Evolutionary conservation across 2,888 invertebrate species (phyloP).

Genomic region (Formica aserva): DNA sequence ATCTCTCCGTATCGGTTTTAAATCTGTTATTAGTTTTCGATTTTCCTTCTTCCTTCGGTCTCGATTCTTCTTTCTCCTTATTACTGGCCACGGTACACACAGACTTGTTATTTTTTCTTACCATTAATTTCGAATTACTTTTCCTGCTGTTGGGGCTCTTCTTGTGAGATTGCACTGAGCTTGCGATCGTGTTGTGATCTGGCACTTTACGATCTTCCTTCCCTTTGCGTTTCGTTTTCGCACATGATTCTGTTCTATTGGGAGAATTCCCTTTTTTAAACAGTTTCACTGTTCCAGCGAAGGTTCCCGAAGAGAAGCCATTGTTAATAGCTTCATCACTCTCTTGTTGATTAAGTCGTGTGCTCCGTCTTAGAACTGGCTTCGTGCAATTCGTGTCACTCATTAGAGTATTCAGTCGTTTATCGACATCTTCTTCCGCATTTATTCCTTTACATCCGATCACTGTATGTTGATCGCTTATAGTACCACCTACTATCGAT

Average conservation of each 20-base stretch:
- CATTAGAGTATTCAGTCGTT: conserved; percentile 64
- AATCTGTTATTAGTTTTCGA: conserved; percentile 59
- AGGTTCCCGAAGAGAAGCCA: conserved; percentile 51
- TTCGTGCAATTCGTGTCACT: conserved; percentile 64
- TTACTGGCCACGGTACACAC: conserved; percentile 56
- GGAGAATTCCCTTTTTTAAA: conserved; percentile 62
- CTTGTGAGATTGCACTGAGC: conserved; percentile 61
- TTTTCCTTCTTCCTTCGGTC: conserved; percentile 60
- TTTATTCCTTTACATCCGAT: conserved; percentile 54
- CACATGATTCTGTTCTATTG: conserved; percentile 61
- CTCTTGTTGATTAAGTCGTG: conserved; percentile 81
- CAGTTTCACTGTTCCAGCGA: conserved; percentile 45
- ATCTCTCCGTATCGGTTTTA: conserved; percentile 60
- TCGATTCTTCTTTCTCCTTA: conserved; percentile 68
- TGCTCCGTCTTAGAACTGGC: conserved; percentile 81
- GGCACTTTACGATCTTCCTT: conserved; percentile 78
- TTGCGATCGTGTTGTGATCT: conserved; percentile 59
- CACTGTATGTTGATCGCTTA: conserved; percentile 68
- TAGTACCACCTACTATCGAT: conserved; percentile 78
- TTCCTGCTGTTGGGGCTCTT: conserved; percentile 71
- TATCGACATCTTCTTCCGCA: conserved; percentile 56
- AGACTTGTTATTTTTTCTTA: conserved; percentile 62
- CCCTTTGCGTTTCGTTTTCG: conserved; percentile 66
- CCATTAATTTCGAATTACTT: conserved; percentile 73
- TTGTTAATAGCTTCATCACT: conserved; percentile 76